Evolutionary conservation across 2,113 vertebrate species (phyloP).

Genomic region (Gobiocypris rarus): DNA sequence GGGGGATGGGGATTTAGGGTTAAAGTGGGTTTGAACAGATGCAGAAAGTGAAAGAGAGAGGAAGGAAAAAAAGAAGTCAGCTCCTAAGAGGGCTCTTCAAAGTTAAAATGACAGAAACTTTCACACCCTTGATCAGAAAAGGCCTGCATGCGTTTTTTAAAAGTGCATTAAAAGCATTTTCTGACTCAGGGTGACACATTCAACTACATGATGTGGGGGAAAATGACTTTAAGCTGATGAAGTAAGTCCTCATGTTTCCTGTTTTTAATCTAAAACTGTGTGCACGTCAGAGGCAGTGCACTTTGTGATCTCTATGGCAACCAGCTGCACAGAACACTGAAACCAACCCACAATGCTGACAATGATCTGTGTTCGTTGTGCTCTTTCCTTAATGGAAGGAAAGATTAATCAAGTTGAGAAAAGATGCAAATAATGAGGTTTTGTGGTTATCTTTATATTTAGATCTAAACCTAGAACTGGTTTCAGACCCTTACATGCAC

Average conservation of each 20-base stretch:
- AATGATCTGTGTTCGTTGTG: background rate
- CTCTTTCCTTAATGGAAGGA: background rate
- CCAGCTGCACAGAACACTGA: background rate
- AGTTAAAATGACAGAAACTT: background rate
- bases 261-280: slow-evolving; percentile 41
- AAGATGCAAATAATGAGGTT: slow-evolving; percentile 13
- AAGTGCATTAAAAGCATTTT: slow-evolving; percentile 16
- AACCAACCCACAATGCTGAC: slow-evolving; percentile 1
- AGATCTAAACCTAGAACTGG: slow-evolving; percentile 31
- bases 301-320: slow-evolving; percentile 30
- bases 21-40: background rate
- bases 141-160: background rate
- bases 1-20: background rate
- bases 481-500: slow-evolving; percentile 40
- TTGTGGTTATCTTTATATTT: slow-evolving; percentile 42
- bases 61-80: background rate
- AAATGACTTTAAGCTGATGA: slow-evolving; percentile 38
- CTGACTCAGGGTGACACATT: background rate
- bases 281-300: slow-evolving; percentile 26
- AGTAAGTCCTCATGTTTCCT: slow-evolving; percentile 40
- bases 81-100: background rate
- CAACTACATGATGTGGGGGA: background rate
- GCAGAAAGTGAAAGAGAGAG: background rate
- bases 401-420: background rate
- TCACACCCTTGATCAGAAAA: background rate